Base-by-base conservation (phyloP, 2,113 vertebrate species). In the Neotoma lepida region DNA sequence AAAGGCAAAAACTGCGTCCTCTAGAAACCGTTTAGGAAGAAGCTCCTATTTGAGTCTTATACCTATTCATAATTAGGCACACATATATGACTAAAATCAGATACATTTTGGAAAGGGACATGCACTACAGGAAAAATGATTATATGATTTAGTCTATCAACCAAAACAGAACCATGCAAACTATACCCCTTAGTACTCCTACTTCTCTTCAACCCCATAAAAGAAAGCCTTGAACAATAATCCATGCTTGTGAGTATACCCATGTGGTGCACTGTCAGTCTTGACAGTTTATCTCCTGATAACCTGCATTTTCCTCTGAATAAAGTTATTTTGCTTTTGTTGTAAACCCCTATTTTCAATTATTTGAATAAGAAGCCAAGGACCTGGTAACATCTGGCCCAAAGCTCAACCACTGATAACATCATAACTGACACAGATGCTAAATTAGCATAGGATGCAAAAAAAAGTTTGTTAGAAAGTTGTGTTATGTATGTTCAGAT, bases 401-500 rank as follows among this genome's bases (percentile, higher is more conserved):
- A 82, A 26, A n/a, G 24, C 54, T 61, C n/a, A 41, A 61, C n/a
- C n/a, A 39, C 54, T 82, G 54, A 61, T 64, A 44, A 46, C 64
- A 54, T 41, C 22, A 85, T 49, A 88, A 93, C 35, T 93, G 35
- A 84, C 86, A 95, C 70, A 94, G 71, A 90, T 95, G 35, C 78
- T 88, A 35, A 81, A 82, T 71, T 93, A 64, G 41, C 58, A 90
- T 66, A 93, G 17, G 51, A 28, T 35, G 86, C 30, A 81, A n/a
- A 9, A 70, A 91, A 88, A 74, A 3, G 46, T 58, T 94, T 84
- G 56, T 49, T 71, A 81, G 90, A 81, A 81, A 82, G 81, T 78
- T 68, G 12, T 46, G 73, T 54, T 93, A 63, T 30, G 46, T 84
- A 66, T 94, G 56, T 70, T 91, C 74, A 93, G 86, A 93, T 41